Base-by-base conservation (phyloP, 2,113 vertebrate genomes). In the Triplophysa tibetana region DNA sequence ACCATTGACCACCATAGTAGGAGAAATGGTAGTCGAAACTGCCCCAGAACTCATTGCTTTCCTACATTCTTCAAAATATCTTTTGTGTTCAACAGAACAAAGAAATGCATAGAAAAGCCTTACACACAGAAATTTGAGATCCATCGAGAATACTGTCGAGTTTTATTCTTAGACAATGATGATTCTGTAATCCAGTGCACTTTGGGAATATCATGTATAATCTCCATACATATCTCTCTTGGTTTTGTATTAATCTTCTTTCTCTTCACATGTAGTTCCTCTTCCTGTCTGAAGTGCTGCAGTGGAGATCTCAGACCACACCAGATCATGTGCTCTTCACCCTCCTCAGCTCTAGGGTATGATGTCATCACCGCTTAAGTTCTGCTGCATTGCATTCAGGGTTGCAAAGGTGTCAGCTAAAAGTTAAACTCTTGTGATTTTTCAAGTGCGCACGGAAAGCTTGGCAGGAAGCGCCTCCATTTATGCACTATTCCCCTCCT, bases 221-320 rank as follows among this genome's bases (percentile, higher is more conserved):
- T 67, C 54, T 70, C 38, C 33, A 24, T 56, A 3, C 17, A 12
- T 24, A 16, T 14, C 21, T 19, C 10, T n/a, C 52, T 6, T 1
- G 38, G 38, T 70, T n/a, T 41, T 56, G 24, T 76, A 26, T 33
- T 73, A 19, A 79, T 73, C 58, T 19, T 69, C 26, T 58, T 13
- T 41, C 14, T 72, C 19, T 81, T 23, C 80, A 80, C 81, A 50
- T 72, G 13, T 78, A 99, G 98, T 99, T 99, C 92, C 95, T 99
- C 75, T 99, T 99, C 90, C 93, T 99, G 84, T 98, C 98, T 0
- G 98, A 99, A 89, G 96, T 99, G 84, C 68, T 99, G 86, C 98
- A 99, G 85, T 99, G 98, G 98, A 90, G 97, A 88, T 95, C 98
- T 0, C 98, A 99, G 92, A 99, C 98, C 79, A 98, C 97, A 2